phyloP scores from a whole-genome alignment of 2,113 vertebrate species.

The Australoheros scitulus region DNA sequence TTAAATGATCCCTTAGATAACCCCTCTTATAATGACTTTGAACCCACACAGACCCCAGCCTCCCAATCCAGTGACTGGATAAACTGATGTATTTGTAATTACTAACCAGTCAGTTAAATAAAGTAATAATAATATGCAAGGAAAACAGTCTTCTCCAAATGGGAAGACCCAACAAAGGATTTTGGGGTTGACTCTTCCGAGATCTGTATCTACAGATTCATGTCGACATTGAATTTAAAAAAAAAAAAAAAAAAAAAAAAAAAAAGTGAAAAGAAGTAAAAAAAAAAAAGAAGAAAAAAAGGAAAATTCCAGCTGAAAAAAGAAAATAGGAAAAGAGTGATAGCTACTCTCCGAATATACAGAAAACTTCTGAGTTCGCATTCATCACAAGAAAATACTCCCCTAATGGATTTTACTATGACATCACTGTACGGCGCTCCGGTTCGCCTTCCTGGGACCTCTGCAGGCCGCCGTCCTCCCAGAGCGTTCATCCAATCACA shows the following conservation, averaged over 20 bases:
- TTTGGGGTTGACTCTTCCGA: constrained; percentile 35
- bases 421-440: constrained; percentile 20
- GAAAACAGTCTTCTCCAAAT: constrained; percentile 47
- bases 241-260: constrained; percentile 5
- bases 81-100: constrained; percentile 1
- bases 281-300: constrained; percentile 6
- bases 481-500: constrained; percentile 70
- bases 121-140: constrained; percentile 49
- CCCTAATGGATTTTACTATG: constrained; percentile 67
- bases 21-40: not conserved
- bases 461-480: constrained; percentile 46
- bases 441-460: constrained; percentile 47
- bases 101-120: constrained; percentile 12
- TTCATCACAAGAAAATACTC: constrained; percentile 61
- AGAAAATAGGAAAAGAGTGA: constrained; percentile 77
- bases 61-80: constrained; percentile 8
- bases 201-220: constrained; percentile 31
- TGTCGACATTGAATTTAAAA: constrained; percentile 54
- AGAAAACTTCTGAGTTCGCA: constrained; percentile 34
- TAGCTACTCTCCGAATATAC: constrained; percentile 41
- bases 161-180: constrained; percentile 48
- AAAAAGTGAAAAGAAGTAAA: too few species aligned
- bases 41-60: not conserved
- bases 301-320: constrained; percentile 4
- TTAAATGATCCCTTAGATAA: constrained; percentile 11